Base-by-base conservation (phyloP, 2,888 invertebrate genomes). In the Phaonia tiefii region DNA sequence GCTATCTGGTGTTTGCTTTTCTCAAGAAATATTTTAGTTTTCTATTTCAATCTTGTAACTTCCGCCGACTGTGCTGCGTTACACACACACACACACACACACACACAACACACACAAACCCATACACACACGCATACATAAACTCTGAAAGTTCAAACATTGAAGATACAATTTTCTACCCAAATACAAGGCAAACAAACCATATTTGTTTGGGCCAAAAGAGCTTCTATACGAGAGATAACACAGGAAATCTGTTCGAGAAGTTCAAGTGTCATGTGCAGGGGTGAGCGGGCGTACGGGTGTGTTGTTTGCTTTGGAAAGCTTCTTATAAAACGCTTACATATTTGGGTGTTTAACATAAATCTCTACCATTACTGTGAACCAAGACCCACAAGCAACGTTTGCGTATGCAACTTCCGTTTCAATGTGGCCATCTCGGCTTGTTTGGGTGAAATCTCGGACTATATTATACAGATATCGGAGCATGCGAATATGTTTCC, bases 321-420 rank as follows among this genome's bases (percentile, higher is more conserved):
- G 72, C 78, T 78, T 22, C 72, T 81, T 78, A 54, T 71, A 51
- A 81, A 78, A 81, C 72, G 75, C 78, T 81, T 81, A 69, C 70
- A 63, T 78, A 71, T 69, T 75, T 75, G 54, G 49, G 63, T 72
- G 49, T 70, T 81, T 75, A 75, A 78, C 75, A 81, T 81, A 81
- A 81, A 81, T 81, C 78, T 75, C 75, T 72, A 65, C 63, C 44
- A 39, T 46, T 72, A 63, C 60, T 49, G 22, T 20, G 37, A 8
- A n/a, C 22, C 63, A 63, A 22, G 13, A 4, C 2, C 75, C 60
- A 25, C 58, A 65, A 39, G 72, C 60, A 31, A 71, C 11, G 77
- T 54, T 56, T 71, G 66, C 69, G 75, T 65, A 67, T 75, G 75
- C 71, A 78, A 58, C 71, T 72, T 81, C 71, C 77, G 60, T 71